Evolutionary conservation across 30 jellyfish, hydroid and myxozoan species (phyloP).

Genomic region (Kudoa iwatai): DNA sequence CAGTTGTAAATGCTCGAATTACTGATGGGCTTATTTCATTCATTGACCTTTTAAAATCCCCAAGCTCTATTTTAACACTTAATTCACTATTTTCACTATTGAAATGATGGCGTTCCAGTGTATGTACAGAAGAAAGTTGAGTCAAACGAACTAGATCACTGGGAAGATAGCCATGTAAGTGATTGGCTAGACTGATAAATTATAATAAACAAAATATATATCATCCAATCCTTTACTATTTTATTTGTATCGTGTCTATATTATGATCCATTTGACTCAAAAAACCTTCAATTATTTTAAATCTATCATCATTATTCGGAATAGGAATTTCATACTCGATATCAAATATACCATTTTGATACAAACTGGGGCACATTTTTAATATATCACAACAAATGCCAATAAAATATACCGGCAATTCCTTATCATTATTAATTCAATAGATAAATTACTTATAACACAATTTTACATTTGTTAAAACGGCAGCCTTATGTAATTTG

Average conservation of each 20-base stretch:
- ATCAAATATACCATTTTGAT: conserved; percentile 56
- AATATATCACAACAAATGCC: too few relatives aligned
- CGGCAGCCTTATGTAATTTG: too few relatives aligned
- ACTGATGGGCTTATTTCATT: conserved; percentile 48
- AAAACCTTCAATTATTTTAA: conserved; percentile 10
- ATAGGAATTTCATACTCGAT: conserved; percentile 43
- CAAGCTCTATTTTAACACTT: not conserved
- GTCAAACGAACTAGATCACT: too few relatives aligned
- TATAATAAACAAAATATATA: not conserved
- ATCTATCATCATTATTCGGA: conserved; percentile 24
- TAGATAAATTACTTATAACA: too few relatives aligned
- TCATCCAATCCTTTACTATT: conserved; percentile 1
- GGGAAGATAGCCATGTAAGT: conserved; percentile 66
- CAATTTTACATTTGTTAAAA: too few relatives aligned
- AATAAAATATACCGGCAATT: too few relatives aligned
- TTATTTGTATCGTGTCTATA: conserved; percentile 4
- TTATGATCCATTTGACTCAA: conserved; percentile 4
- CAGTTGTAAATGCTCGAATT: conserved; percentile 21
- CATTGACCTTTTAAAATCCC: conserved; percentile 21
- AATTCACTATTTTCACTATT: not conserved
- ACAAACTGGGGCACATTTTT: too few relatives aligned
- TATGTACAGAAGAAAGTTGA: too few relatives aligned
- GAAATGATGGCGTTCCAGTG: conserved; percentile 8
- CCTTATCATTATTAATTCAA: too few relatives aligned
- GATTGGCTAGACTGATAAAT: conserved; percentile 7